phyloP scores from a whole-genome alignment of 1,140 invertebrate genomes.

The Carcinoscorpius rotundicauda region DNA sequence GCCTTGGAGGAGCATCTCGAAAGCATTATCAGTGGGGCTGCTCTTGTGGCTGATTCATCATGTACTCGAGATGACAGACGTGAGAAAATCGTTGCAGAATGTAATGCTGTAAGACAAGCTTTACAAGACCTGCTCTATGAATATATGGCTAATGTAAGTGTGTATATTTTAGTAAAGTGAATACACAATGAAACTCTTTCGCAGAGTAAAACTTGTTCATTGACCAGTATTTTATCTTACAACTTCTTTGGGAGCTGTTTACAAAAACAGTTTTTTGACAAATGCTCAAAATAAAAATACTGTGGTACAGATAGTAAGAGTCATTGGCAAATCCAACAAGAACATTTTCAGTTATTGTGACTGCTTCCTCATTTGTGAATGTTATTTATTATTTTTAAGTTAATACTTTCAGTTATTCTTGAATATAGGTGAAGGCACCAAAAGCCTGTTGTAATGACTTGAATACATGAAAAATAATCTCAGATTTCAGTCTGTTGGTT shows the following conservation, averaged over 20 bases:
- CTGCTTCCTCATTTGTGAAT: too few relatives aligned
- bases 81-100: conserved; percentile 93
- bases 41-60: conserved; percentile 92
- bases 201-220: not conserved
- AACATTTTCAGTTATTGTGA: too few relatives aligned
- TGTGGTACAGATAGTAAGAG: too few relatives aligned
- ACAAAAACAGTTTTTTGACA: not conserved
- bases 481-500: too few relatives aligned
- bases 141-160: conserved; percentile 87
- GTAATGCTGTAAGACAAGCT: conserved; percentile 96
- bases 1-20: conserved; percentile 93
- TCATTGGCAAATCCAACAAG: too few relatives aligned
- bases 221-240: conserved; percentile 47
- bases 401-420: too few relatives aligned
- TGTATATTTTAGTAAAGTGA: not conserved
- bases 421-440: too few relatives aligned
- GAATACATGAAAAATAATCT: too few relatives aligned
- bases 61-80: conserved; percentile 84
- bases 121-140: conserved; percentile 92
- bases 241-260: not conserved
- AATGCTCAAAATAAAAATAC: too few relatives aligned
- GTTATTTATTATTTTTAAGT: too few relatives aligned
- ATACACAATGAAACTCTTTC: too few relatives aligned
- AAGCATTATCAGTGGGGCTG: conserved; percentile 94
- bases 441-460: too few relatives aligned